Percentiles rank a stretch among this genome's conserved stretches.
Evolutionary conservation across 2,113 vertebrate species (phyloP).

Genomic region (Salvator merianae): DNA sequence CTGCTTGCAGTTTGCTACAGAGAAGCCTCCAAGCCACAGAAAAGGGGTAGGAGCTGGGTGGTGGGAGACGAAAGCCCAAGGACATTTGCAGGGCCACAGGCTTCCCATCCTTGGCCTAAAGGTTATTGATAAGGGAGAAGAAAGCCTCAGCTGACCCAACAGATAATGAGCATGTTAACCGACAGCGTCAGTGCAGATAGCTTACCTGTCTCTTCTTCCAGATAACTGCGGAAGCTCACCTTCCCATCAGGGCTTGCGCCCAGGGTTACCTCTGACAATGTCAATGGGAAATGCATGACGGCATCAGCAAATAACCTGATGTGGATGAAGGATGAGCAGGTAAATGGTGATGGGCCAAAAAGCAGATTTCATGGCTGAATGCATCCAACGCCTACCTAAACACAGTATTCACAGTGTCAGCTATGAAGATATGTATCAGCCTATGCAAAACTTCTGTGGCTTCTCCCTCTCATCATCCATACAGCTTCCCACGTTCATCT

Average conservation of each 20-base stretch:
- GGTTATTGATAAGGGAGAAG: too few species aligned
- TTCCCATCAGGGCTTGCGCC: constrained; percentile 73
- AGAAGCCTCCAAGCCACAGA: too few species aligned
- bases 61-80: too few species aligned
- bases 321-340: not conserved
- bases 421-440: not conserved
- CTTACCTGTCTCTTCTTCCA: constrained; percentile 86
- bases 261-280: constrained; percentile 88
- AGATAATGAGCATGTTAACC: too few species aligned
- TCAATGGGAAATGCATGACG: constrained; percentile 84
- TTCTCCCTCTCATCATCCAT: not conserved
- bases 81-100: too few species aligned
- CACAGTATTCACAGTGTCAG: not conserved
- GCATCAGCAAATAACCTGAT: constrained; percentile 87
- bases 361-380: not conserved
- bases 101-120: too few species aligned
- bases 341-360: not conserved
- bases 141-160: too few species aligned
- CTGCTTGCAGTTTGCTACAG: too few species aligned
- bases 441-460: not conserved
- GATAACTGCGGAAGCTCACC: constrained; percentile 85
- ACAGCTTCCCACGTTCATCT: not conserved
- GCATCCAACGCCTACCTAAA: not conserved
- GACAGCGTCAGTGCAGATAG: not conserved
- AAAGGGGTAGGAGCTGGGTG: too few species aligned